phyloP scores from a whole-genome alignment of 2,888 invertebrate genomes.

The Heteropelma amictum region DNA sequence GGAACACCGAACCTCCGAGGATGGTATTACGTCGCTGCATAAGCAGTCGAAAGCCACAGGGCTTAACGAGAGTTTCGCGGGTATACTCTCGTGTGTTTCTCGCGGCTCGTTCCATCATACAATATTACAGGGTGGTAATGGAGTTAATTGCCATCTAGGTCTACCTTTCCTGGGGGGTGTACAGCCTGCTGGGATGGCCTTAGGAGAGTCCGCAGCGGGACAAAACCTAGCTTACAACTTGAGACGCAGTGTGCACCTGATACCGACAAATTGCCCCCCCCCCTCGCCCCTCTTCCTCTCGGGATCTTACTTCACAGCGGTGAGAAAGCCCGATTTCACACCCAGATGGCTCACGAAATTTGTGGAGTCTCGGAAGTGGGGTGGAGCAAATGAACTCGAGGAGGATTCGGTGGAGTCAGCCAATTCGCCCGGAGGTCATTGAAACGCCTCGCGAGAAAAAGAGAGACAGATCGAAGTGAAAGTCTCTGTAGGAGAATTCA shows the following conservation, averaged over 20 bases:
- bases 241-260: constrained; percentile 75
- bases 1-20: constrained; percentile 36
- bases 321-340: constrained; percentile 15
- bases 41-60: constrained; percentile 68
- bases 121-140: constrained; percentile 77
- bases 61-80: constrained; percentile 74
- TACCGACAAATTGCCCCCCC: constrained; percentile 75
- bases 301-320: constrained; percentile 53
- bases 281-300: too few relatives aligned
- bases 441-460: background rate
- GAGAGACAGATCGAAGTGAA: too few relatives aligned
- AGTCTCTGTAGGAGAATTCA: background rate
- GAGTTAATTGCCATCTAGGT: constrained; percentile 74
- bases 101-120: constrained; percentile 66
- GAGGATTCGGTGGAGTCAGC: constrained; percentile 16
- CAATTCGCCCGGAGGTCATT: constrained; percentile 9
- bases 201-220: constrained; percentile 59
- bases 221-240: constrained; percentile 76
- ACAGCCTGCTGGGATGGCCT: constrained; percentile 24
- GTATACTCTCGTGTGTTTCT: constrained; percentile 61
- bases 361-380: constrained; percentile 28
- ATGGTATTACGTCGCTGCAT: constrained; percentile 56
- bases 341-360: constrained; percentile 47
- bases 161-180: constrained; percentile 37
- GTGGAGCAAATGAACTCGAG: too few relatives aligned